Evolutionary conservation across 1,140 invertebrate genomes (phyloP), one percentile per base, ranked within the genome.

Genomic region (Charaxes varanes): DNA sequence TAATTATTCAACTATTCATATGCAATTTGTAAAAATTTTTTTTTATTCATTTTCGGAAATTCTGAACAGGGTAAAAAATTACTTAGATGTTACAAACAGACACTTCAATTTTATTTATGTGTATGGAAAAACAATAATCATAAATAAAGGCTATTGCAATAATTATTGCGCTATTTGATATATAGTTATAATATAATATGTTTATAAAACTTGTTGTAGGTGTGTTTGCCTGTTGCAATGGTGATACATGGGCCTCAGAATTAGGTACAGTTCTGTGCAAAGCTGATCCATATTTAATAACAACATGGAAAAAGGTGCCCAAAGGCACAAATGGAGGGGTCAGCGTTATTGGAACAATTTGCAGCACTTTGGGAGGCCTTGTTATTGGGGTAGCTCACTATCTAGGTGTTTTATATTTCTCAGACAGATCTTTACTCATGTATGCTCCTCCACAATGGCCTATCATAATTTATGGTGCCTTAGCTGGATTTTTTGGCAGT

Each of bases 241-340:
- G 94, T 3, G 96, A 97, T 63, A 97, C 95, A 0, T 96, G 94
- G 92, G 93, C 95, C 23, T 96, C 94, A 11, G 96, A 97, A 80
- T 72, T 97, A 21, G 95, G 94, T 16, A 88, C 93, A 18, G 95
- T 94, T 0, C 62, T 95, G 4, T 87, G 89, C 7, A 79, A 61
- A 11, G 74, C 84, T 0, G 86, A 93, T 53, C 94, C 95, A 8
- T 84, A 89, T 43, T 86, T 97, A 0, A 91, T 97, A 15, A 96
- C 94, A 4, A 88, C 88, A 8, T 85, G 90, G 26, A 87, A 88
- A 47, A 87, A 74, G 60, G 95, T 97, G 1, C 94, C 94, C 10
- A 89, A 85, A 86, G 94, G 94, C 19, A 95, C 94, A 16, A 96
- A 96, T 83, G 94, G 94, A 26, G 95, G 89, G 13, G 87, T 96